phyloP scores from a whole-genome alignment of 2,797 vertebrate genomes.

The Smutsia temminckii region DNA sequence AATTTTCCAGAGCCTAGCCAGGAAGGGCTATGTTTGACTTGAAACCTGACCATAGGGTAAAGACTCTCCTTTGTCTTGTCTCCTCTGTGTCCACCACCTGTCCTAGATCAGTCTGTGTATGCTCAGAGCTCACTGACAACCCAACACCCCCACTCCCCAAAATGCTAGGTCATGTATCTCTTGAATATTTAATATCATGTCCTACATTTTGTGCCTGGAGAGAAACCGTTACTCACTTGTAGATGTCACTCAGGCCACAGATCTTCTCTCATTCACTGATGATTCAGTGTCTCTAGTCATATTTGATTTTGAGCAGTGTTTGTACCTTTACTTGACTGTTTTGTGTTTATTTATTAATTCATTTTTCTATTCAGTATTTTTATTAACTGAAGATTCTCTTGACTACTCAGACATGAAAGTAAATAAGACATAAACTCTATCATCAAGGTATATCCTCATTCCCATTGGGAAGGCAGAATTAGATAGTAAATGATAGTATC shows the following conservation, averaged over 20 bases:
- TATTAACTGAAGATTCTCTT: not conserved
- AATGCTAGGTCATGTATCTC: conserved; percentile 50
- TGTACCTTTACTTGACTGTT: not conserved
- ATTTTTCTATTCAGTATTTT: not conserved
- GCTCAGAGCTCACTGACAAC: conserved; percentile 28
- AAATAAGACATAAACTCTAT: not conserved
- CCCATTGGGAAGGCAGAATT: not conserved
- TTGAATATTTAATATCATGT: conserved; percentile 71
- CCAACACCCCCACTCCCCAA: not conserved
- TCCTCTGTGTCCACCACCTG: not conserved
- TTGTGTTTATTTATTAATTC: not conserved
- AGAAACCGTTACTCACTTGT: conserved; percentile 46
- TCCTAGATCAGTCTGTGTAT: conserved; percentile 1
- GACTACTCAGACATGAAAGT: not conserved
- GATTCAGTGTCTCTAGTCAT: not conserved
- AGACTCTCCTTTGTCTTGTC: conserved; percentile 24
- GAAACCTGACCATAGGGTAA: conserved; percentile 48
- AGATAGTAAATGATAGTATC: not conserved
- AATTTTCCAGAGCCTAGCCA: conserved; percentile 68
- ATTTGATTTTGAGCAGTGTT: not conserved
- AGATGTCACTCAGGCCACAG: conserved; percentile 30
- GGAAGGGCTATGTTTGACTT: conserved; percentile 55
- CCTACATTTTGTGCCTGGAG: conserved; percentile 65
- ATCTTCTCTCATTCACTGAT: not conserved
- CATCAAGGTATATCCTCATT: not conserved